Evolutionary conservation across 2,797 vertebrate genomes (phyloP), one percentile per base, ranked within the genome.

Genomic region (Leptoclinus maculatus): DNA sequence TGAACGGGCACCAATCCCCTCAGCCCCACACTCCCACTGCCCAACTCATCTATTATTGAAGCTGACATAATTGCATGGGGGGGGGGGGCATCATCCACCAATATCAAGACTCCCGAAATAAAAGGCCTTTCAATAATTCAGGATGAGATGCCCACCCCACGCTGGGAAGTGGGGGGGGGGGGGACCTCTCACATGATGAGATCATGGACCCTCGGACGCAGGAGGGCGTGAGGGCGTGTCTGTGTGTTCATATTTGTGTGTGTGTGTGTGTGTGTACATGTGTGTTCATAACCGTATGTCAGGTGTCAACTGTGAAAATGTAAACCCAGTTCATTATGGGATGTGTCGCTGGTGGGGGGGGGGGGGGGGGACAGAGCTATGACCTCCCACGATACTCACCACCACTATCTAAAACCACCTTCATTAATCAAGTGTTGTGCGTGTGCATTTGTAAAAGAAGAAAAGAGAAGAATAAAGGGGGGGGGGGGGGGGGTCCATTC

Each of bases 41-140:
- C 80, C 71, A 34, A 66, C 74, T 88, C 87, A 91, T 92, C 73
- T 82, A 92, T 94, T 93, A 94, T 91, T 93, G 32, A 93, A 74
- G 84, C 62, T 74, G 86, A 91, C 91, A 92, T 87, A 88, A 93
- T 87, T 89, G 87, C 74, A 45, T n/a, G 62, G 75, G 57, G 67
- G 80, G 36, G 2, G 34, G 23, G 58, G 68, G 79, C 69, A 82
- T 86, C 72, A 74, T 81, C 74, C 68, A 83, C 80, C 83, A 88
- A 85, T 87, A 91, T 92, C 89, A 87, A 82, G 85, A 71, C 72
- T 85, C 82, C 43, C 19, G 51, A 85, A 88, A 90, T 86, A 89
- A 89, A 90, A 85, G 75, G 72, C 23, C 57, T 71, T 79, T 94
- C 56, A 93, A 94, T 94, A 84, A 94, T 94, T 94, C 81, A 94